Conservation (phyloP, 2,113 vertebrate genomes). For the crab-eating macaque (Macaca fascicularis) region DNA sequence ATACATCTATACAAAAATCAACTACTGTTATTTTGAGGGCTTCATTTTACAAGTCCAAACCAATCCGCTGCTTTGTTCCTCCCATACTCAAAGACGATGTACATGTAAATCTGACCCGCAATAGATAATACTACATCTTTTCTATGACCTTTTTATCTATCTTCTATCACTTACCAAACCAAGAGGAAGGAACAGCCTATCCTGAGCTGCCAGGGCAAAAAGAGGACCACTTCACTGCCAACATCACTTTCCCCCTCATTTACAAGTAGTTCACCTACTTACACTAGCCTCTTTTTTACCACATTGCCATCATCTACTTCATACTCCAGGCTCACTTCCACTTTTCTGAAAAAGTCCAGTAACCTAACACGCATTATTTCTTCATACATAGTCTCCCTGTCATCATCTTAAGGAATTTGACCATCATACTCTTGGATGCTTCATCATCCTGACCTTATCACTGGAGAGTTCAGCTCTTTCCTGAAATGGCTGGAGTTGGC, state of each 20-base stretch:
- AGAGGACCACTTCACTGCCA: neutral
- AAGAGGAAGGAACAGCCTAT: neutral
- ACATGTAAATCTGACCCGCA: neutral
- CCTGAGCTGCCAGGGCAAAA: neutral
- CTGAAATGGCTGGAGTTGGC: neutral
- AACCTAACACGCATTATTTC: constrained; percentile 32
- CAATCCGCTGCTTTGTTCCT: neutral
- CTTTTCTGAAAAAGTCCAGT: neutral
- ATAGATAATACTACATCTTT: constrained; percentile 17
- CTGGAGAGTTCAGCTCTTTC: neutral
- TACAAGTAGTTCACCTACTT: constrained; percentile 19
- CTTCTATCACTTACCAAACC: neutral
- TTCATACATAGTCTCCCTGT: neutral
- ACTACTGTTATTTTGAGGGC: constrained; percentile 19
- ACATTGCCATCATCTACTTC: neutral
- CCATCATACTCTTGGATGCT: neutral
- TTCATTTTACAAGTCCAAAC: constrained; percentile 47
- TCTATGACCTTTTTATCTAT: neutral
- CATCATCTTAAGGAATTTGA: neutral
- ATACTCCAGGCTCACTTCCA: neutral
- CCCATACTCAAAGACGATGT: neutral
- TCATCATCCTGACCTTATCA: neutral
- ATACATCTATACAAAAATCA: neutral
- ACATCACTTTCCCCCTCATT: neutral
- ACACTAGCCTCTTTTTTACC: neutral